A percentile compares a stretch with the other conserved stretches of the same genome.
Evolutionary conservation across 2,888 invertebrate genomes (phyloP).

Genomic region (Coelopa pilipes): DNA sequence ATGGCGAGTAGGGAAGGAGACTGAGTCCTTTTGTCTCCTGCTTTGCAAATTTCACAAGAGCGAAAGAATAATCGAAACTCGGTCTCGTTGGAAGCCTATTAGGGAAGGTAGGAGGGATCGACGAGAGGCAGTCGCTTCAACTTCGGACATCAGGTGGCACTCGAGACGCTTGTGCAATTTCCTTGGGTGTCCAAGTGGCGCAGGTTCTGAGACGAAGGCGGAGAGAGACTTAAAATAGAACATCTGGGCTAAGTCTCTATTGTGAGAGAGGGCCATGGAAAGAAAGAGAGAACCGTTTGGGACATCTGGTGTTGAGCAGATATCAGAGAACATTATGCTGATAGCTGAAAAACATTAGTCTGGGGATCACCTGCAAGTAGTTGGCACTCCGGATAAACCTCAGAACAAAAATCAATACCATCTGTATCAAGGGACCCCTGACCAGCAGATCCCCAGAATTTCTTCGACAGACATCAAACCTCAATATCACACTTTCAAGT

Average conservation of each 20-base stretch:
- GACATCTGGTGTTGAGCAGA: background rate
- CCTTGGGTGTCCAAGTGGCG: background rate
- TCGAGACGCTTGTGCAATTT: slow-evolving; percentile 18
- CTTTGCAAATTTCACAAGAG: background rate
- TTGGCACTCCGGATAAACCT: too few relatives aligned
- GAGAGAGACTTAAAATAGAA: background rate
- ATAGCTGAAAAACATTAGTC: too few relatives aligned
- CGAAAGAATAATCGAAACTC: background rate
- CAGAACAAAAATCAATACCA: too few relatives aligned
- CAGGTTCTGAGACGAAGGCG: too few relatives aligned
- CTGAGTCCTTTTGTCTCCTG: slow-evolving; percentile 9
- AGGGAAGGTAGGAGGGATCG: too few relatives aligned
- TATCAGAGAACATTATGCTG: too few relatives aligned
- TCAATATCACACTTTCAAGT: too few relatives aligned
- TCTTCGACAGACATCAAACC: too few relatives aligned
- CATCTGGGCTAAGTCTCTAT: background rate
- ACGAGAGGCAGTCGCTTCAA: too few relatives aligned
- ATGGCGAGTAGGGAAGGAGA: background rate
- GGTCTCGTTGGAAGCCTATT: background rate
- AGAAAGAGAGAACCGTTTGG: background rate
- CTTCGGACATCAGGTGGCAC: slow-evolving; percentile 10
- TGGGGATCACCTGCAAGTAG: too few relatives aligned
- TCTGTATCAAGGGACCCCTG: too few relatives aligned
- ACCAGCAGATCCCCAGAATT: too few relatives aligned
- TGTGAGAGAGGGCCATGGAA: background rate